Evolutionary conservation across 1,140 invertebrate genomes (phyloP).

Genomic region (Platyura marginata): DNA sequence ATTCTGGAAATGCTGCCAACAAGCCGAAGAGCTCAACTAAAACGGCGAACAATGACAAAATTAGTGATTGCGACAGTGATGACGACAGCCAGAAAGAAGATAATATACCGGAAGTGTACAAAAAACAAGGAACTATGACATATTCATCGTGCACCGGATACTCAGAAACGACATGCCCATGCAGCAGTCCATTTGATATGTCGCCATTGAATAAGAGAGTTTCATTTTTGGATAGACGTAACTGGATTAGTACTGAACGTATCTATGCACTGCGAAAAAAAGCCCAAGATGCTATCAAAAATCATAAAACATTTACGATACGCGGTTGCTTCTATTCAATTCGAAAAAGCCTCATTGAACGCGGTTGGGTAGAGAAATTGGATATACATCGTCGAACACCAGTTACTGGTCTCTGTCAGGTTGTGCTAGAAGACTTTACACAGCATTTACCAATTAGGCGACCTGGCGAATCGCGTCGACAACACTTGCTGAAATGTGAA

Average conservation of each 20-base stretch:
- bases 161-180: slow-evolving; percentile 2
- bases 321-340: slow-evolving; percentile 25
- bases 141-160: neutral
- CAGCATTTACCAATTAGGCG: slow-evolving; percentile 19
- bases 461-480: slow-evolving; percentile 18
- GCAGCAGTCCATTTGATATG: neutral
- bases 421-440: slow-evolving; percentile 19
- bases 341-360: slow-evolving; percentile 18
- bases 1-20: too few species aligned
- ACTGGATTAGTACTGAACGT: slow-evolving; percentile 27
- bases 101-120: slow-evolving; percentile 2
- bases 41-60: too few species aligned
- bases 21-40: too few species aligned
- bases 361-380: slow-evolving; percentile 44
- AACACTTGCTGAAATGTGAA: slow-evolving; percentile 30
- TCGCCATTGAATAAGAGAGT: neutral
- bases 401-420: slow-evolving; percentile 11
- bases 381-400: slow-evolving; percentile 30
- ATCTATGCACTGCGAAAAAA: slow-evolving; percentile 25
- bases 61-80: too few species aligned
- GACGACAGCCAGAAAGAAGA: neutral
- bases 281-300: slow-evolving; percentile 28
- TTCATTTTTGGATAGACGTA: slow-evolving; percentile 10
- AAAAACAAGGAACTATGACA: slow-evolving; percentile 1
- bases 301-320: slow-evolving; percentile 30